Percentiles rank a stretch among this genome's conserved stretches.
These are phyloP conservation scores for Oreohelix idahoensis DNA, from an alignment of 1,140 invertebrate genomes.

Conservation along the genomic window DNA sequence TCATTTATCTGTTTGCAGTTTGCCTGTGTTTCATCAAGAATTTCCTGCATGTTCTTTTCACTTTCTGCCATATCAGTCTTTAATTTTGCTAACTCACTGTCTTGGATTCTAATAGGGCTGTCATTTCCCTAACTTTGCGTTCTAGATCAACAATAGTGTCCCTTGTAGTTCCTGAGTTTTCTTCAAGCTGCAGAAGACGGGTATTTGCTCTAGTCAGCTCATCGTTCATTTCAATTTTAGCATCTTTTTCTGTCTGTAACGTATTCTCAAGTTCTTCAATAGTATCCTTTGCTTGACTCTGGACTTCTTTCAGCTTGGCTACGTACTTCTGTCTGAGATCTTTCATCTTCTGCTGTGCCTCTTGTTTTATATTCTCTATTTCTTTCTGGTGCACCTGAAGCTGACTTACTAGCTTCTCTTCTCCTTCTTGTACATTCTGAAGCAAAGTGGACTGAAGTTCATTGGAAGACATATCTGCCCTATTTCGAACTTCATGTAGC, in stretches of 20 bases:
- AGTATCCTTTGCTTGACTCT: slow-evolving; percentile 48
- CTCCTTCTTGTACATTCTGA: slow-evolving; percentile 50
- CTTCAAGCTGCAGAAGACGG: slow-evolving; percentile 62
- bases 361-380: slow-evolving; percentile 59
- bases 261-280: slow-evolving; percentile 46
- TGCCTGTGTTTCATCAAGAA: slow-evolving; percentile 54
- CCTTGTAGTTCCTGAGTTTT: slow-evolving; percentile 49
- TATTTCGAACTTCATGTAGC: slow-evolving; percentile 50
- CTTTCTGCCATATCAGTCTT: slow-evolving; percentile 57
- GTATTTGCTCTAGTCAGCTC: slow-evolving; percentile 66
- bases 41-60: slow-evolving; percentile 61
- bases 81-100: slow-evolving; percentile 37
- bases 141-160: slow-evolving; percentile 63
- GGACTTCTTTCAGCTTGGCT: slow-evolving; percentile 62
- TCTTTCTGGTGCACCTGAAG: slow-evolving; percentile 59
- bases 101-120: slow-evolving; percentile 42
- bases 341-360: slow-evolving; percentile 61
- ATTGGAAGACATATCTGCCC: slow-evolving; percentile 46
- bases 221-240: slow-evolving; percentile 58
- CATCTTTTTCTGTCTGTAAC: slow-evolving; percentile 39
- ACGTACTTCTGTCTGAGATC: slow-evolving; percentile 65
- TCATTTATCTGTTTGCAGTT: slow-evolving; percentile 45
- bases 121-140: slow-evolving; percentile 52
- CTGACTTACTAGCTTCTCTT: slow-evolving; percentile 58
- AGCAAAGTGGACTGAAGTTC: too few species aligned